Conservation (phyloP, 2,113 vertebrate species). For the Corythornis madagascariensis region DNA sequence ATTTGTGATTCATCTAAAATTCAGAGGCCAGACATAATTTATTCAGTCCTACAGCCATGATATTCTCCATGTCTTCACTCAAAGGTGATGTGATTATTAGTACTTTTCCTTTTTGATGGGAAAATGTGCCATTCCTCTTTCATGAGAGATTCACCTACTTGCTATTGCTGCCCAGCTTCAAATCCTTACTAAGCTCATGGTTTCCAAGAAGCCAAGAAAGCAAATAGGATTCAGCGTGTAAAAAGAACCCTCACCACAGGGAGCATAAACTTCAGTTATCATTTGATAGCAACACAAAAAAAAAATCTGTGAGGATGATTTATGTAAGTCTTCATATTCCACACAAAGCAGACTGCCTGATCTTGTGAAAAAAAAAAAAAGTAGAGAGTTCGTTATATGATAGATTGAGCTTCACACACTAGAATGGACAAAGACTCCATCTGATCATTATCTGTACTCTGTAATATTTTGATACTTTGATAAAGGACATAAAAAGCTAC, state of each 20-base stretch:
- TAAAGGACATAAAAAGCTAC: conserved; percentile 31
- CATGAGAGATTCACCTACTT: background rate
- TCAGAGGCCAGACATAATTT: background rate
- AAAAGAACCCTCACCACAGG: background rate
- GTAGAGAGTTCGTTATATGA: background rate
- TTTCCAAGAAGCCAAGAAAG: background rate
- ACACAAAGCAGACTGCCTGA: background rate
- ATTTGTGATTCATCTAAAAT: conserved; percentile 40
- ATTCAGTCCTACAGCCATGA: conserved; percentile 1
- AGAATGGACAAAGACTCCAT: background rate
- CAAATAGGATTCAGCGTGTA: background rate
- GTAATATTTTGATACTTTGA: background rate
- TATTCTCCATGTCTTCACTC: background rate
- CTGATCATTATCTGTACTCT: background rate
- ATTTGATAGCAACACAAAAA: background rate
- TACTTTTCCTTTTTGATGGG: background rate
- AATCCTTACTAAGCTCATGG: background rate
- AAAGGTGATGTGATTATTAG: background rate
- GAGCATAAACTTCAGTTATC: background rate
- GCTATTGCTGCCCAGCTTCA: background rate
- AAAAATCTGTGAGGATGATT: background rate
- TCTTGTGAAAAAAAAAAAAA: background rate
- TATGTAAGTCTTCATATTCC: background rate
- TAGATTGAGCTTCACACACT: background rate
- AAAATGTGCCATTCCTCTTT: background rate